These are phyloP conservation scores for Amphiprion ocellaris DNA, from an alignment of 2,113 vertebrate species.

Conservation along the genomic window DNA sequence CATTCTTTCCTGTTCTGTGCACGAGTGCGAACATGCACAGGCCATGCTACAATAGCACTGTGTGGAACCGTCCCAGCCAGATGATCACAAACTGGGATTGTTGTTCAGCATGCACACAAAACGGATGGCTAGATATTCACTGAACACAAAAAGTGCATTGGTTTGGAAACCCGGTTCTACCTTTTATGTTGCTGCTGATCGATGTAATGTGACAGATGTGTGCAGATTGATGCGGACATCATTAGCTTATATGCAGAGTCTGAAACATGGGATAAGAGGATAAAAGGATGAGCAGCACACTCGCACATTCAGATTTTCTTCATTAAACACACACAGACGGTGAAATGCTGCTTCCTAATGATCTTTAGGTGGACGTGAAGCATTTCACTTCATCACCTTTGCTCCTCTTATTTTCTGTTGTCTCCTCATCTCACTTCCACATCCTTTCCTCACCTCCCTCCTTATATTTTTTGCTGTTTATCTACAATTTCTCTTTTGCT, in stretches of 20 bases:
- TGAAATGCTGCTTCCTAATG: background rate
- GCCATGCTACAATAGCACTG: too few relatives aligned
- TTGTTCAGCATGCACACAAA: too few relatives aligned
- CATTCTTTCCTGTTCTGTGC: too few relatives aligned
- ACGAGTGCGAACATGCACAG: too few relatives aligned
- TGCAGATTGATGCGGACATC: constrained; percentile 9
- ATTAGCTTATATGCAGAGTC: constrained; percentile 6
- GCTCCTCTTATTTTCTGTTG: background rate
- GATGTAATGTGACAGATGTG: background rate
- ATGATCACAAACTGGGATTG: too few relatives aligned
- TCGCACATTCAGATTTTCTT: background rate
- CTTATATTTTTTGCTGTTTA: constrained; percentile 43
- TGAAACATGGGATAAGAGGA: background rate
- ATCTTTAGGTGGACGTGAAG: constrained; percentile 23
- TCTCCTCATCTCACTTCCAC: constrained; percentile 23
- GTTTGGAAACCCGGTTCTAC: too few relatives aligned
- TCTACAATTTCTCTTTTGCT: constrained; percentile 37
- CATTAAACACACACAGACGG: background rate
- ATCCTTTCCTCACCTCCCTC: constrained; percentile 20
- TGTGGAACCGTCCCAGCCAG: too few relatives aligned
- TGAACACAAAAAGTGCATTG: too few relatives aligned
- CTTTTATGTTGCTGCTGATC: too few relatives aligned
- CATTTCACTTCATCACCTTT: constrained; percentile 8
- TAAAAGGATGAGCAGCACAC: background rate
- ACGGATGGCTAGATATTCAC: too few relatives aligned